Conservation (phyloP, 2,888 invertebrate genomes). For the Coelogynopora nodosa region DNA sequence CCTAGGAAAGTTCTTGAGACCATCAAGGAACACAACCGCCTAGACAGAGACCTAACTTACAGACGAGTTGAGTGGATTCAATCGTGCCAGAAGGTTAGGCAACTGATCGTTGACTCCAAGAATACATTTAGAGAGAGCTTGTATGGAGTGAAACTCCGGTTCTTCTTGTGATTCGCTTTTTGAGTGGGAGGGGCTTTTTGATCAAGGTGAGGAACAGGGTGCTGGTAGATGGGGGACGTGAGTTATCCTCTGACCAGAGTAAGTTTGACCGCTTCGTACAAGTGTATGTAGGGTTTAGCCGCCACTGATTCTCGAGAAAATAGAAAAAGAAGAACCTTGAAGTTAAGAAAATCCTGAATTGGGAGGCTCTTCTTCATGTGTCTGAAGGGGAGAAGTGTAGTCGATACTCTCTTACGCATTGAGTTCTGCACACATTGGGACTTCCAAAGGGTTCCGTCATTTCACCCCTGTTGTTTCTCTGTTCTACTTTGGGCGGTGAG, state of each 20-base stretch:
- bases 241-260: background rate
- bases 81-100: background rate
- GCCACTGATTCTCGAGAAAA: background rate
- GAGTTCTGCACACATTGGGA: no score
- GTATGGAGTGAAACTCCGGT: background rate
- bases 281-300: background rate
- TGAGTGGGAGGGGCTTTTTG: background rate
- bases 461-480: no score
- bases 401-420: background rate
- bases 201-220: background rate
- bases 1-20: background rate
- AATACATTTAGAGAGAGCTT: background rate
- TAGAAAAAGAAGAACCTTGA: background rate
- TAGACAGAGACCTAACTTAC: background rate
- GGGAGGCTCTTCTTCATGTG: background rate
- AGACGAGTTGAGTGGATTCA: background rate
- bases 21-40: background rate
- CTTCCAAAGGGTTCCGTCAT: no score
- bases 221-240: background rate
- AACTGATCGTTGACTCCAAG: background rate
- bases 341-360: background rate
- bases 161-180: no score
- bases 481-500: no score
- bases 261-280: background rate
- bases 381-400: background rate